Conservation (phyloP, 2,113 vertebrate genomes). For the Sialia sialis region DNA sequence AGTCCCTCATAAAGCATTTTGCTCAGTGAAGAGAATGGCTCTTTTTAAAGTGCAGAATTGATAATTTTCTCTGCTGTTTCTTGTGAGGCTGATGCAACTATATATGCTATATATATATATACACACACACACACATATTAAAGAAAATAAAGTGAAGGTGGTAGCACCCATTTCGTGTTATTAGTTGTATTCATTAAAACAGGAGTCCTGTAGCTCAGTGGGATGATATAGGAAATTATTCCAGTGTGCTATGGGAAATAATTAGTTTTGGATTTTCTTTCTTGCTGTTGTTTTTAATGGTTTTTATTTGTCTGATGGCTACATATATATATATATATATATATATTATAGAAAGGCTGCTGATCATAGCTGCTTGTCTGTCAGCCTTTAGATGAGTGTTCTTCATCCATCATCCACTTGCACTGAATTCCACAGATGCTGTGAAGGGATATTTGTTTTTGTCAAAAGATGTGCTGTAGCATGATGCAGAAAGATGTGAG, state of each 20-base stretch:
- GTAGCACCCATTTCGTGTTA: not conserved
- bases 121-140: not conserved
- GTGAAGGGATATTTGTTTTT: not conserved
- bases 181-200: not conserved
- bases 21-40: not conserved
- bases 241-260: not conserved
- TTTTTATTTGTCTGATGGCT: not conserved
- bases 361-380: not conserved
- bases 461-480: not conserved
- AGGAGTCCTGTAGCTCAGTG: not conserved
- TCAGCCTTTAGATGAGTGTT: not conserved
- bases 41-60: not conserved
- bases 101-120: not conserved
- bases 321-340: no score
- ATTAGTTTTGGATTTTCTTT: not conserved
- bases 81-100: not conserved
- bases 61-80: not conserved
- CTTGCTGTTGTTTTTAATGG: not conserved
- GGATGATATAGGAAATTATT: not conserved
- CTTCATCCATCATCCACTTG: not conserved
- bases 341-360: not conserved
- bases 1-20: not conserved
- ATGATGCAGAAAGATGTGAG: not conserved
- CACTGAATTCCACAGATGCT: not conserved
- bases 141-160: not conserved